Base-by-base conservation (phyloP, 2,888 invertebrate species). In the Atherix ibis region DNA sequence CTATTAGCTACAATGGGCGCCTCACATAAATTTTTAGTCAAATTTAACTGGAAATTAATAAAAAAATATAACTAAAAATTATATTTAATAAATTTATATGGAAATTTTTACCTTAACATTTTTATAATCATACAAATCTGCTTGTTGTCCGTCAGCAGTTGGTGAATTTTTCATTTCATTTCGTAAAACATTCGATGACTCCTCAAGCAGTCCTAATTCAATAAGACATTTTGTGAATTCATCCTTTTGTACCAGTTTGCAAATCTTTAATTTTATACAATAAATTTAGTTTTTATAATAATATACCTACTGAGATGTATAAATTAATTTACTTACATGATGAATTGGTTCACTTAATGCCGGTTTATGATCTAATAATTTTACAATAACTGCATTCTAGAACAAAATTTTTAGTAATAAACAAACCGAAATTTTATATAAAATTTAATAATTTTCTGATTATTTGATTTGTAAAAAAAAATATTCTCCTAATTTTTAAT, bases 21-120 rank as follows among this genome's bases (percentile, higher is more conserved):
- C 39, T 67, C 63, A 52, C 72, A 73, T n/a, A 76, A 49, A 27
- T 71, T 68, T 46, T 70, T 68, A 28, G 72, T 67, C 38, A 73
- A 54, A 53, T 70, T 56, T 2, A 56, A 40, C 56, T 55, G 19
- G 2, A 27, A 16, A 18, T 18, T 18, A n/a, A 1, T 12, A 28
- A 27, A 18, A 32, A 16, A 18, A 28, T 29, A 17, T 18, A 4
- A 32, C 9, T 14, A 10, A 24, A 25, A 15, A 19, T 14, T 4
- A 4, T 12, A 19, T 14, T 15, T 13, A 6, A 10, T 2, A 13
- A 14, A 22, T 4, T 32, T n/a, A n/a, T 16, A 18, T 18, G 5
- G n/a, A n/a, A n/a, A 18, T 31, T 14, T 28, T 32, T 31, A 54
- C 54, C 48, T 53, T 53, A 13, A 51, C 47, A 40, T 46, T 50